Evolutionary conservation across 2,888 invertebrate species (phyloP).

Genomic region (Eumerus sabulonum): DNA sequence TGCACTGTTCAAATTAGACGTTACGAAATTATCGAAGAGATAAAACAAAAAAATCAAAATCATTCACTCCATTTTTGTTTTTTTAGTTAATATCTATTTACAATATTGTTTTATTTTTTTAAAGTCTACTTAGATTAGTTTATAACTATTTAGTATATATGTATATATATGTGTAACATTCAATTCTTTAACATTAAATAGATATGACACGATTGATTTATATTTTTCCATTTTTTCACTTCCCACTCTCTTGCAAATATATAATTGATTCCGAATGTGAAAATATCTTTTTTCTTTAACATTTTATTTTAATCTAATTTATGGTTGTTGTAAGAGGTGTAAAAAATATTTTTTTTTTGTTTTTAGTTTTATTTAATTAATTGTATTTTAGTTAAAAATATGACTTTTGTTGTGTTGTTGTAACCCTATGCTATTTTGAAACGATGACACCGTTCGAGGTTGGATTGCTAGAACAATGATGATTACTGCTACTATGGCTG

Average conservation of each 20-base stretch:
- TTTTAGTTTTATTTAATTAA: slow-evolving; percentile 28
- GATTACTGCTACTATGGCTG: slow-evolving; percentile 32
- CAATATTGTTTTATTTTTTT: slow-evolving; percentile 50
- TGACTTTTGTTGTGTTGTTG: slow-evolving; percentile 69
- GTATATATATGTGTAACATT: slow-evolving; percentile 36
- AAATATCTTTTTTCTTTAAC: slow-evolving; percentile 59
- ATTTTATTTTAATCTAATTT: slow-evolving; percentile 63
- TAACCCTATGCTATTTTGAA: slow-evolving; percentile 69
- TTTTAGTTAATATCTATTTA: slow-evolving; percentile 51
- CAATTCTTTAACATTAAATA: slow-evolving; percentile 62
- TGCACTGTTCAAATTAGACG: slow-evolving; percentile 38
- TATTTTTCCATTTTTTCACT: slow-evolving; percentile 6
- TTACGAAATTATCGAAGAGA: background rate
- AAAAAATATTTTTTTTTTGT: slow-evolving; percentile 55
- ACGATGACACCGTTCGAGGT: slow-evolving; percentile 70
- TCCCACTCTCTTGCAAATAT: slow-evolving; percentile 50
- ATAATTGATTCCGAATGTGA: slow-evolving; percentile 63
- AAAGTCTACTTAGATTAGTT: slow-evolving; percentile 38
- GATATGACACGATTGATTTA: slow-evolving; percentile 70
- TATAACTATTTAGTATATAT: slow-evolving; percentile 54
- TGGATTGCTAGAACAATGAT: slow-evolving; percentile 58
- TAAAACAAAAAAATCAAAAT: slow-evolving; percentile 36
- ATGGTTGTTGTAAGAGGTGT: slow-evolving; percentile 60
- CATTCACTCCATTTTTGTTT: slow-evolving; percentile 52
- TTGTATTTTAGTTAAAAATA: slow-evolving; percentile 65